Conservation (phyloP, 2,888 invertebrate species). For the Isoperla grammatica region DNA sequence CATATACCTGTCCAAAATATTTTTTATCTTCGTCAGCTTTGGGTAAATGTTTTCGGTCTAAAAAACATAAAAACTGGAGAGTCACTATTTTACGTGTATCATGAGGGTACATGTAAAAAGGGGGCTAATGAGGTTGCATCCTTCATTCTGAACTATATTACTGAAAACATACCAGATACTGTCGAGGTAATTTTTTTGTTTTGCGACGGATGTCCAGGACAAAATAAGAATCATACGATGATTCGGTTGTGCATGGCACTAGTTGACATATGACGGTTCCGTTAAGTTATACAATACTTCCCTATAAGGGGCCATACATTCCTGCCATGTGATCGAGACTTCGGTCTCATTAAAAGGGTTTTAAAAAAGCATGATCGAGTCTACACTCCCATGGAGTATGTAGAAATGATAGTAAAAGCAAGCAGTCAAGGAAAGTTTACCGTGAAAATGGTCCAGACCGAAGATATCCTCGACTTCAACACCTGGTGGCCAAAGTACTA, state of each 20-base stretch:
- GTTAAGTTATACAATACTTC: conserved; percentile 27
- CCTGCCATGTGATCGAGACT: conserved; percentile 30
- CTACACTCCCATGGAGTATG: conserved; percentile 23
- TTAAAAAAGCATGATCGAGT: conserved; percentile 26
- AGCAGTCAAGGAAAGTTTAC: not conserved
- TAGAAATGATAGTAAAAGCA: conserved; percentile 19
- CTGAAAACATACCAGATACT: conserved; percentile 21
- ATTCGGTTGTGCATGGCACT: conserved; percentile 23
- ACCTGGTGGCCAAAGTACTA: conserved; percentile 15
- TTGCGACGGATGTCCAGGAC: conserved; percentile 27
- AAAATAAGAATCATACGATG: conserved; percentile 31
- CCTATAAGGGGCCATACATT: conserved; percentile 31
- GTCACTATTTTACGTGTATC: conserved; percentile 29
- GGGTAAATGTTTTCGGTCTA: conserved; percentile 31
- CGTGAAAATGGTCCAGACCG: not conserved
- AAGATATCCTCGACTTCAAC: not conserved
- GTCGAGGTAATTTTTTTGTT: conserved; percentile 27
- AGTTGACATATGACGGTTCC: conserved; percentile 27
- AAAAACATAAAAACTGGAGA: conserved; percentile 29
- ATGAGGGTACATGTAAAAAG: conserved; percentile 29
- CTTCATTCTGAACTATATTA: conserved; percentile 19
- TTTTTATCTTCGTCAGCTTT: conserved; percentile 35
- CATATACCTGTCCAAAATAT: conserved; percentile 35
- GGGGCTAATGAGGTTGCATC: conserved; percentile 25
- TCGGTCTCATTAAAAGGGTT: conserved; percentile 27